phyloP scores from a whole-genome alignment of 2,797 vertebrate genomes.

The Dicrostonyx torquatus region DNA sequence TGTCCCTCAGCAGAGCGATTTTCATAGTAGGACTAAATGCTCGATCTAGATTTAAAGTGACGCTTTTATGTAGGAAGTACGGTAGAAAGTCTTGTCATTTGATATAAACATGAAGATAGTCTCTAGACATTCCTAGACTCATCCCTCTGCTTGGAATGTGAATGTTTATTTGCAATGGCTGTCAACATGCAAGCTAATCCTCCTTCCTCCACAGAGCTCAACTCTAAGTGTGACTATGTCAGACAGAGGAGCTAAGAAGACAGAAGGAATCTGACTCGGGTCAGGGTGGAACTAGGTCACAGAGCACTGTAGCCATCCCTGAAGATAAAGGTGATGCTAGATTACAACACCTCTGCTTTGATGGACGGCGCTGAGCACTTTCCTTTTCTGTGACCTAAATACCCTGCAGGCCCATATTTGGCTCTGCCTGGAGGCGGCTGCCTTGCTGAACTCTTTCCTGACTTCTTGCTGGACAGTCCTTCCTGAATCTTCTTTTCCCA shows the following conservation, averaged over 20 bases:
- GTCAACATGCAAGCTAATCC: not conserved
- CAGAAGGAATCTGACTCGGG: not conserved
- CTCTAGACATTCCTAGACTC: slow-evolving; percentile 3
- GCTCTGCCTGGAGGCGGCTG: not conserved
- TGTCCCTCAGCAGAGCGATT: not conserved
- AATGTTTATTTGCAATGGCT: not conserved
- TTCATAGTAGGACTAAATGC: not conserved
- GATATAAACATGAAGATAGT: not conserved
- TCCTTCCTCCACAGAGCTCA: not conserved
- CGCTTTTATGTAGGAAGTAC: not conserved
- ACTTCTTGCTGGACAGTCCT: not conserved
- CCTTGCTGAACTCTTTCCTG: not conserved
- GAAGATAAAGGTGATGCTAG: not conserved
- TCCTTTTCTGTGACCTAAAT: not conserved
- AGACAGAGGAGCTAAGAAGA: slow-evolving; percentile 18
- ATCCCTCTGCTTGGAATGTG: not conserved
- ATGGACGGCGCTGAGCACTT: not conserved
- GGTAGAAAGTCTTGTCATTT: not conserved
- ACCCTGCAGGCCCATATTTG: not conserved
- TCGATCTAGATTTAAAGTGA: slow-evolving; percentile 1
- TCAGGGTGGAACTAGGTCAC: not conserved
- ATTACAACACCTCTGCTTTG: not conserved
- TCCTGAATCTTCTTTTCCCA: not conserved
- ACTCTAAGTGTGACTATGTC: not conserved
- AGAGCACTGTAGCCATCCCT: not conserved